Conservation (phyloP, 2,888 invertebrate species). For the Cheilosia variabilis region DNA sequence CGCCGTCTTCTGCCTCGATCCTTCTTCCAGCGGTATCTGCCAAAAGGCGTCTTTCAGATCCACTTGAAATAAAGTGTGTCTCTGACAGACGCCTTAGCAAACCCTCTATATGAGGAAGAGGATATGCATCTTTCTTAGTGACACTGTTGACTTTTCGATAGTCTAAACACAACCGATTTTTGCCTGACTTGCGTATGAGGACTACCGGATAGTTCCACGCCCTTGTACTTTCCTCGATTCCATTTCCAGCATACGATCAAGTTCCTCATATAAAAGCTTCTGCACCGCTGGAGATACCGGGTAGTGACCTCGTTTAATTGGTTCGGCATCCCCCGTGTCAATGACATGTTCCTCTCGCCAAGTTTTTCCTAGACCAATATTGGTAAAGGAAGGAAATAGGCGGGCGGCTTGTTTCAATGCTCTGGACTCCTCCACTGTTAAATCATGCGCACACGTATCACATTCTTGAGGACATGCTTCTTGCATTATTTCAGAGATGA, state of each 20-base stretch:
- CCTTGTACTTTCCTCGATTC: conserved; percentile 50
- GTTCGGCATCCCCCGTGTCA: conserved; percentile 26
- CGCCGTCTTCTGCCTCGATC: conserved; percentile 37
- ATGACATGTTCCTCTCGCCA: conserved; percentile 15
- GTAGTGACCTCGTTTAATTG: conserved; percentile 35
- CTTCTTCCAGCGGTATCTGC: conserved; percentile 30
- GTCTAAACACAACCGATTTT: conserved; percentile 52
- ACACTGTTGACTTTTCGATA: conserved; percentile 40
- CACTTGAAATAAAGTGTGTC: conserved; percentile 5
- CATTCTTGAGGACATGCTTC: neutral
- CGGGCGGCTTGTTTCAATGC: neutral
- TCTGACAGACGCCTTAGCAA: conserved; percentile 18
- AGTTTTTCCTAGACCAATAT: conserved; percentile 29
- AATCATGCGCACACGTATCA: neutral
- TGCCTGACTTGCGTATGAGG: conserved; percentile 50
- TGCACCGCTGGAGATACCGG: conserved; percentile 45
- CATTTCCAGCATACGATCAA: conserved; percentile 43
- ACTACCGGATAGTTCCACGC: conserved; percentile 55
- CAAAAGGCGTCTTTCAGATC: conserved; percentile 49
- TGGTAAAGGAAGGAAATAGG: conserved; percentile 28
- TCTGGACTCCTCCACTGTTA: neutral
- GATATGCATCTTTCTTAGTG: conserved; percentile 19
- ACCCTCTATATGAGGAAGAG: conserved; percentile 45
- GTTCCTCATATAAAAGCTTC: conserved; percentile 26
- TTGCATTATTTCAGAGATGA: neutral